phyloP scores from a whole-genome alignment of 2,113 vertebrate species.

The Platysteira castanea region DNA sequence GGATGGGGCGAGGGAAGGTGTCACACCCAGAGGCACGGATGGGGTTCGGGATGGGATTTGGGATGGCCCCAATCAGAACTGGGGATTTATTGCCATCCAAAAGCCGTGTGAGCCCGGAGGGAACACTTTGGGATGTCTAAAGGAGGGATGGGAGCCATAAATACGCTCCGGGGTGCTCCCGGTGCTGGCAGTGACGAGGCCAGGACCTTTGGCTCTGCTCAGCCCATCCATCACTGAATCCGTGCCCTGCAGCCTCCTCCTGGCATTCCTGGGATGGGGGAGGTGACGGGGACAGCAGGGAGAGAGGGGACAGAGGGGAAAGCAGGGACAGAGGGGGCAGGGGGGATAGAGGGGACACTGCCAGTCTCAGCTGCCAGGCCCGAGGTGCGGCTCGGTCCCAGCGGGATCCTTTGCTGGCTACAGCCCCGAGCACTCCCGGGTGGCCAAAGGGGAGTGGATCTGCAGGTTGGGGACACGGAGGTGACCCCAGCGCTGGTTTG shows the following conservation, averaged over 20 bases:
- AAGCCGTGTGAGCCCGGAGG: neutral
- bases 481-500: neutral
- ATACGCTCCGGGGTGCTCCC: neutral
- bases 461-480: rapidly evolving
- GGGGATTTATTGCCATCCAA: neutral
- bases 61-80: rapidly evolving
- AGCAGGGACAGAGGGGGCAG: neutral
- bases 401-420: no score
- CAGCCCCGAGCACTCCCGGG: rapidly evolving
- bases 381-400: no score
- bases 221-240: neutral
- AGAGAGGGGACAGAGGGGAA: neutral
- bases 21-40: rapidly evolving
- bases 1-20: rapidly evolving
- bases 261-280: rapidly evolving
- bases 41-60: rapidly evolving
- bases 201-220: neutral
- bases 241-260: neutral
- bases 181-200: rapidly evolving
- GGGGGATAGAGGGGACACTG: rapidly evolving
- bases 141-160: neutral
- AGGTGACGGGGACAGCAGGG: neutral
- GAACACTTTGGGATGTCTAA: neutral
- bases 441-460: neutral
- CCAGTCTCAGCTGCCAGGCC: neutral